Percentiles rank a stretch among this genome's conserved stretches.
Evolutionary conservation across 1,140 invertebrate species (phyloP).

Genomic region (Portunus trituberculatus): DNA sequence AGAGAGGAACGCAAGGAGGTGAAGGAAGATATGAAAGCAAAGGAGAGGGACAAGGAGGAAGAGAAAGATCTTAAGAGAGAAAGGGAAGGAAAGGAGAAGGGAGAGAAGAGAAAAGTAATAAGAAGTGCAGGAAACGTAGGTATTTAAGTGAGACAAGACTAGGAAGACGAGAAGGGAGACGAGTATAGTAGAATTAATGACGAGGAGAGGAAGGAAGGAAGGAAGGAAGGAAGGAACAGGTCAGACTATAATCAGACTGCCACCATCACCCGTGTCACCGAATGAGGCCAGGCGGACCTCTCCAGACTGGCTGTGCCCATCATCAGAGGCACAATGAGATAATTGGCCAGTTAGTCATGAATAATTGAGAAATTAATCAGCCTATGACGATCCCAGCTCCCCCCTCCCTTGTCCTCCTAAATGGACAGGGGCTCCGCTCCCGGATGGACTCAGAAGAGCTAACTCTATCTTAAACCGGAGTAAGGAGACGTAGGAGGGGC

Average conservation of each 20-base stretch:
- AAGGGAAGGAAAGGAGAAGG: not conserved
- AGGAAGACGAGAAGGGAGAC: not conserved
- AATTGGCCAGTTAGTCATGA: constrained; percentile 70
- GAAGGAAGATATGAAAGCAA: not conserved
- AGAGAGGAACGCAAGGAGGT: not conserved
- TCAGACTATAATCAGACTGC: constrained; percentile 1
- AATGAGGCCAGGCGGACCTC: not conserved
- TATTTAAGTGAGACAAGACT: not conserved
- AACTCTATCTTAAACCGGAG: not conserved
- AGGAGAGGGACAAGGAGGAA: not conserved
- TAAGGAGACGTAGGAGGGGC: too few relatives aligned
- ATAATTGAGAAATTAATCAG: constrained; percentile 73
- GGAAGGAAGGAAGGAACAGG: not conserved
- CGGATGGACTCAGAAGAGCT: not conserved
- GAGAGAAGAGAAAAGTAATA: not conserved
- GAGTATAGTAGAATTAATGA: not conserved
- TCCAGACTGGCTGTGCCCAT: constrained; percentile 39
- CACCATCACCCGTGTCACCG: not conserved
- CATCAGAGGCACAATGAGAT: constrained; percentile 52
- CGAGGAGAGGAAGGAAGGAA: not conserved
- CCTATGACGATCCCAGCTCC: constrained; percentile 5
- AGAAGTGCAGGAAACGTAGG: not conserved
- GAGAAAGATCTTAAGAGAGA: not conserved
- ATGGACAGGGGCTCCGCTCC: not conserved
- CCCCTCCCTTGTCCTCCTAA: not conserved